phyloP scores from a whole-genome alignment of 2,797 vertebrate species.

The Lithobates pipiens region DNA sequence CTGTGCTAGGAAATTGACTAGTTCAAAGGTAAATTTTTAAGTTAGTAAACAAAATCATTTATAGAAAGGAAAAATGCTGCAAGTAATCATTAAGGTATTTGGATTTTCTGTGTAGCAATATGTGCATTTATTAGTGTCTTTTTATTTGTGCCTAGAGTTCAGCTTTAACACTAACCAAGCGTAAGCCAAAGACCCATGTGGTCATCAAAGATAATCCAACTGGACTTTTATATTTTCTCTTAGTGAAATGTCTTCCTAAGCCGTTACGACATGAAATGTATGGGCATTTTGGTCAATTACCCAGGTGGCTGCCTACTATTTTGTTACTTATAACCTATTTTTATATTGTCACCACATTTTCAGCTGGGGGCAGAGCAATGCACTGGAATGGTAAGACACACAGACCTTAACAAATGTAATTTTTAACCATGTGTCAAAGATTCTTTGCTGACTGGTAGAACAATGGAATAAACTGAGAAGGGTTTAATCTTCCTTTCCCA shows the following conservation, averaged over 20 bases:
- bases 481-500: constrained; percentile 19
- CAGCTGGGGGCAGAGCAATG: constrained; percentile 5
- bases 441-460: constrained; percentile 19
- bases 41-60: too few relatives aligned
- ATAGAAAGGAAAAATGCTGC: too few relatives aligned
- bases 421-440: constrained; percentile 33
- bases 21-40: too few relatives aligned
- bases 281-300: constrained; percentile 22
- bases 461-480: constrained; percentile 1
- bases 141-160: neutral
- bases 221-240: neutral
- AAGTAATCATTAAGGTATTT: too few relatives aligned
- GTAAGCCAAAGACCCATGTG: neutral
- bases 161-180: neutral
- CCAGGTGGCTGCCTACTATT: constrained; percentile 8
- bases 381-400: constrained; percentile 35
- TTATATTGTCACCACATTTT: constrained; percentile 18
- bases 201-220: constrained; percentile 5
- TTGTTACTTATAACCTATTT: constrained; percentile 27
- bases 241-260: constrained; percentile 3
- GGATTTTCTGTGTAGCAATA: too few relatives aligned
- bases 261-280: constrained; percentile 3
- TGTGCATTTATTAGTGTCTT: too few relatives aligned
- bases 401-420: constrained; percentile 45
- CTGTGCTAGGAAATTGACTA: too few relatives aligned